Conservation (phyloP, 2,113 vertebrate species). For the Neogale vison region DNA sequence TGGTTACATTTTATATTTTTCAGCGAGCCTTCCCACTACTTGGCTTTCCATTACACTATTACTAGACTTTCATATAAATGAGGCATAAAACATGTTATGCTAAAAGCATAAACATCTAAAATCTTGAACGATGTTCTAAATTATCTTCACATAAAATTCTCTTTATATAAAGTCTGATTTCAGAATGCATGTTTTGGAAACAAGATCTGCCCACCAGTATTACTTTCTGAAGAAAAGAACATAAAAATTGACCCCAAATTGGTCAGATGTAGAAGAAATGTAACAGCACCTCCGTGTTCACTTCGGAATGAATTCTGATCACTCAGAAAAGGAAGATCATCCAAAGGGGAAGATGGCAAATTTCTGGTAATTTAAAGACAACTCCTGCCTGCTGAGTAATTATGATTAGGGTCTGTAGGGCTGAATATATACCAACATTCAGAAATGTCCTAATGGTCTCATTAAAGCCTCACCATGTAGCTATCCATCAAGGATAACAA, state of each 20-base stretch:
- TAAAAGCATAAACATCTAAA: neutral
- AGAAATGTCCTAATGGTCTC: neutral
- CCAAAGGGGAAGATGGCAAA: neutral
- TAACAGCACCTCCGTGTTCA: neutral
- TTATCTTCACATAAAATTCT: constrained; percentile 20
- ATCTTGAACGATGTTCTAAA: neutral
- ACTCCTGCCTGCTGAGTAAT: neutral
- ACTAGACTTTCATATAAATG: neutral
- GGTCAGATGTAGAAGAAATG: neutral
- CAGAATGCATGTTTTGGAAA: neutral
- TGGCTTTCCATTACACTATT: neutral
- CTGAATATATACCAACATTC: neutral
- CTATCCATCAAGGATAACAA: neutral
- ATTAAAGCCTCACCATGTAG: neutral
- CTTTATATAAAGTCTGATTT: neutral
- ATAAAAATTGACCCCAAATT: neutral
- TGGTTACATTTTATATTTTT: neutral
- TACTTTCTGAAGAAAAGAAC: neutral
- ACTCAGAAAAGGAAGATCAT: neutral
- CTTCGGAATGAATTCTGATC: neutral
- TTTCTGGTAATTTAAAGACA: neutral
- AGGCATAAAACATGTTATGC: neutral
- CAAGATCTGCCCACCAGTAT: neutral
- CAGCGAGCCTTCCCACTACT: neutral
- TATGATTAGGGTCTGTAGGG: neutral